Conservation (phyloP, 2,113 vertebrate species). For the Melanotaenia duboulayi region DNA sequence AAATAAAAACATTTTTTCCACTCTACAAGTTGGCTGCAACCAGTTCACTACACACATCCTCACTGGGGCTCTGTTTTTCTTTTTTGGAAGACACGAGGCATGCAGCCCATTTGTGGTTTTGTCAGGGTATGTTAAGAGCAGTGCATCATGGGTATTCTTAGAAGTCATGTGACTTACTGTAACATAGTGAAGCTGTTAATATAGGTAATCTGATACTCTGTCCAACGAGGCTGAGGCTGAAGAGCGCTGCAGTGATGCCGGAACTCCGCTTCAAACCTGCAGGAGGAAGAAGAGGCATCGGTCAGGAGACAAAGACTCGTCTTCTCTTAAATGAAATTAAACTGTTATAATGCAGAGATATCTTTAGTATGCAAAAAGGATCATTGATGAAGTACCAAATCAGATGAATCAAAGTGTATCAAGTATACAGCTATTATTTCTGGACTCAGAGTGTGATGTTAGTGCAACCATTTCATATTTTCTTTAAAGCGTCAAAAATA, state of each 20-base stretch:
- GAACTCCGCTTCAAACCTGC: constrained; percentile 75
- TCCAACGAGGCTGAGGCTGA: constrained; percentile 40
- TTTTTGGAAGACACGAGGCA: not conserved
- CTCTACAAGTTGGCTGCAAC: too few species aligned
- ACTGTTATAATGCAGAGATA: too few species aligned
- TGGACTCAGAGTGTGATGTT: too few species aligned
- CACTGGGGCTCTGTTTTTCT: too few species aligned
- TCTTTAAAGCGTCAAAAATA: too few species aligned
- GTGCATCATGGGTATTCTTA: not conserved
- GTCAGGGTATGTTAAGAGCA: not conserved
- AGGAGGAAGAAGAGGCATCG: not conserved
- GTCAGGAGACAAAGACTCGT: not conserved
- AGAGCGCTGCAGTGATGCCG: constrained; percentile 36
- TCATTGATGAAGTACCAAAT: too few species aligned
- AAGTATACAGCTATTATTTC: too few species aligned
- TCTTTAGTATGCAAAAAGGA: too few species aligned
- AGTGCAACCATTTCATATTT: too few species aligned
- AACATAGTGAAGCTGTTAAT: constrained; percentile 80
- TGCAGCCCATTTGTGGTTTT: accelerated
- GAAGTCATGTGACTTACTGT: constrained; percentile 75
- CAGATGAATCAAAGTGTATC: too few species aligned
- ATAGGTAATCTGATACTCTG: constrained; percentile 73
- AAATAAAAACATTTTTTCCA: too few species aligned
- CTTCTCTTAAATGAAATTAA: not conserved
- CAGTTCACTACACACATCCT: too few species aligned